These are phyloP conservation scores for Tetheella fluctuosa DNA, from an alignment of 2,888 invertebrate genomes.

Conservation along the genomic window DNA sequence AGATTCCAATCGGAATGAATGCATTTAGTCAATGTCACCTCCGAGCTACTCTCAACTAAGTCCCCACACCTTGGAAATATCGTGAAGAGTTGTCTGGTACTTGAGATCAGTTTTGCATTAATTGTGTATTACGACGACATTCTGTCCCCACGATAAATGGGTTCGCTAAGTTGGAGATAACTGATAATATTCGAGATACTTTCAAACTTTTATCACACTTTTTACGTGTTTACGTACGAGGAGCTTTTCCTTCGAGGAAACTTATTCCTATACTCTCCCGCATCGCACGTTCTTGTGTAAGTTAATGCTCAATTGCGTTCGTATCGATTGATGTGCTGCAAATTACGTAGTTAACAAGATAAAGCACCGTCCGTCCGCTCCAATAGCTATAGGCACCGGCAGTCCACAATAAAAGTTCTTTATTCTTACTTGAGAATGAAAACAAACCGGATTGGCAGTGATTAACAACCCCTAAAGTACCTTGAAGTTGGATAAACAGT, in stretches of 20 bases:
- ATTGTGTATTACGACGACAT: background rate
- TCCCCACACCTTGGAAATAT: background rate
- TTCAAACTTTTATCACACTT: background rate
- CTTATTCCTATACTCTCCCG: too few species aligned
- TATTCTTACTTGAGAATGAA: background rate
- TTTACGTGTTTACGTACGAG: background rate
- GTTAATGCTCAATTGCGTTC: background rate
- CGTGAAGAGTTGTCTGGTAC: constrained; percentile 18
- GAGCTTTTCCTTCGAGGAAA: background rate
- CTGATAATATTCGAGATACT: background rate
- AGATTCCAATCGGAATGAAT: constrained; percentile 17
- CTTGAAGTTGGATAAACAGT: background rate
- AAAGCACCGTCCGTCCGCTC: background rate
- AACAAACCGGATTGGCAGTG: constrained; percentile 12
- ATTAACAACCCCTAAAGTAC: constrained; percentile 10
- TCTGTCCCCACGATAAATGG: background rate
- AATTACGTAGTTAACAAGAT: constrained; percentile 13
- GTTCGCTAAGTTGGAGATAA: background rate
- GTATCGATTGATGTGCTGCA: constrained; percentile 3
- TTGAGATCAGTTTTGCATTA: constrained; percentile 22
- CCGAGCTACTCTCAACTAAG: background rate
- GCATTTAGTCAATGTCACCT: background rate
- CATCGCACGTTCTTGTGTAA: too few species aligned
- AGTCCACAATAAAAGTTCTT: constrained; percentile 11
- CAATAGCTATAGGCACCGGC: background rate